phyloP scores from a whole-genome alignment of 1,140 invertebrate species.

The Macrostomum lignano region DNA sequence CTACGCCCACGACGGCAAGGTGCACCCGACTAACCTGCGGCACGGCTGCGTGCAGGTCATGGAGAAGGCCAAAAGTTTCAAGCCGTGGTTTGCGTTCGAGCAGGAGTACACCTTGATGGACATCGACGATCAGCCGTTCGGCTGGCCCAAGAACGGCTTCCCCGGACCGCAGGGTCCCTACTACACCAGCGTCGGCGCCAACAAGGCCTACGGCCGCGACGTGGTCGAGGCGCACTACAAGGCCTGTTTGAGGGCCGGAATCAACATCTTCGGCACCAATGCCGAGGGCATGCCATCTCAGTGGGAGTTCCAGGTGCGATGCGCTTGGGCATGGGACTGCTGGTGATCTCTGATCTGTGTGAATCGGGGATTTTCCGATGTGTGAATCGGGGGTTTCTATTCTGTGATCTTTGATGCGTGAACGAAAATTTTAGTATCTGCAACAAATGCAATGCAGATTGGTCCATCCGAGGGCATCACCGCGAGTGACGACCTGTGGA shows the following conservation, averaged over 20 bases:
- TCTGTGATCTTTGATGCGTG: too few species aligned
- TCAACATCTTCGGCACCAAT: constrained; percentile 52
- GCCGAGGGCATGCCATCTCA: constrained; percentile 60
- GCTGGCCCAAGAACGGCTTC: constrained; percentile 56
- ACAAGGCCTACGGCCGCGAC: constrained; percentile 37
- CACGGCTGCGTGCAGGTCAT: constrained; percentile 41
- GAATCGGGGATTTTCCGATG: too few species aligned
- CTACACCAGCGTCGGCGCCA: constrained; percentile 68
- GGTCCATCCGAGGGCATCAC: constrained; percentile 46
- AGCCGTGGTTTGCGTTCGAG: constrained; percentile 62
- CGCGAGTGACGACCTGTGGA: constrained; percentile 56
- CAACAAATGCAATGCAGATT: too few species aligned
- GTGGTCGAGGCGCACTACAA: constrained; percentile 46
- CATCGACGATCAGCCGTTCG: constrained; percentile 43
- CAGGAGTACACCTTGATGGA: constrained; percentile 66
- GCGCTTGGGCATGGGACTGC: too few species aligned
- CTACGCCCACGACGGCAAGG: constrained; percentile 46
- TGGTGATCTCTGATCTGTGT: too few species aligned
- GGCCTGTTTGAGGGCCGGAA: constrained; percentile 42
- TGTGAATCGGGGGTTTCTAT: too few species aligned
- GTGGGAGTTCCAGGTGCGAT: constrained; percentile 21
- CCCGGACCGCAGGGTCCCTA: constrained; percentile 49
- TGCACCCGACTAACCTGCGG: constrained; percentile 57
- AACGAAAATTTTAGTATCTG: too few species aligned
- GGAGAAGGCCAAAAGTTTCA: constrained; percentile 39